Evolutionary conservation across 2,113 vertebrate genomes (phyloP).

Genomic region (Erpornis zantholeuca): DNA sequence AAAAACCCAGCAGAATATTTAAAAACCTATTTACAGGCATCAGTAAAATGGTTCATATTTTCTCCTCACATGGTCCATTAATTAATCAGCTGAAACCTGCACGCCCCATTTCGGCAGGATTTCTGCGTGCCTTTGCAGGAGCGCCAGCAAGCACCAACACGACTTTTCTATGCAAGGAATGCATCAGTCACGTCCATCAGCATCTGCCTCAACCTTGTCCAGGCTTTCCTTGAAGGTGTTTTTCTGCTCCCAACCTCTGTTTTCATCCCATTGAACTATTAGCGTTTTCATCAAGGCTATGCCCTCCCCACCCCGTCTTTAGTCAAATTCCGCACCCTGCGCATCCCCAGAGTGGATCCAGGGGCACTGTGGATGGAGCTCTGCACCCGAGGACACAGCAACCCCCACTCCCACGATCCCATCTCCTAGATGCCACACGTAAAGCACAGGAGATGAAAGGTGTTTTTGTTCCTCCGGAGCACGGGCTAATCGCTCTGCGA

Average conservation of each 20-base stretch:
- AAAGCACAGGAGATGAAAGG: not conserved
- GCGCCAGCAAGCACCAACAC: constrained; percentile 23
- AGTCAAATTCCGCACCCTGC: not conserved
- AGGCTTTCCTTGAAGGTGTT: not conserved
- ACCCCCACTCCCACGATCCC: not conserved
- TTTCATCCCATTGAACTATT: not conserved
- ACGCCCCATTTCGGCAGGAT: constrained; percentile 29
- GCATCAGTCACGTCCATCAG: not conserved
- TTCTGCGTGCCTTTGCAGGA: not conserved
- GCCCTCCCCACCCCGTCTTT: rapidly evolving
- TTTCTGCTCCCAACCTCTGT: not conserved
- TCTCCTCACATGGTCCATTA: not conserved
- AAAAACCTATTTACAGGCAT: not conserved
- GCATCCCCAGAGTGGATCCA: rapidly evolving
- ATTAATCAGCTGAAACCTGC: constrained; percentile 16
- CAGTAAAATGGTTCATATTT: not conserved
- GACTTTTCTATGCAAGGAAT: constrained; percentile 34
- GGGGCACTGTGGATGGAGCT: not conserved
- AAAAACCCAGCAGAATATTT: not conserved
- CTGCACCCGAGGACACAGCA: not conserved
- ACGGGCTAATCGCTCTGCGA: not conserved
- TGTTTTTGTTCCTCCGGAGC: not conserved
- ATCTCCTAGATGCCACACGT: not conserved
- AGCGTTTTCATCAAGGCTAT: not conserved
- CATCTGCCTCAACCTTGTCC: not conserved